Evolutionary conservation across 2,797 vertebrate genomes (phyloP).

Genomic region (Macropus fuliginosus): DNA sequence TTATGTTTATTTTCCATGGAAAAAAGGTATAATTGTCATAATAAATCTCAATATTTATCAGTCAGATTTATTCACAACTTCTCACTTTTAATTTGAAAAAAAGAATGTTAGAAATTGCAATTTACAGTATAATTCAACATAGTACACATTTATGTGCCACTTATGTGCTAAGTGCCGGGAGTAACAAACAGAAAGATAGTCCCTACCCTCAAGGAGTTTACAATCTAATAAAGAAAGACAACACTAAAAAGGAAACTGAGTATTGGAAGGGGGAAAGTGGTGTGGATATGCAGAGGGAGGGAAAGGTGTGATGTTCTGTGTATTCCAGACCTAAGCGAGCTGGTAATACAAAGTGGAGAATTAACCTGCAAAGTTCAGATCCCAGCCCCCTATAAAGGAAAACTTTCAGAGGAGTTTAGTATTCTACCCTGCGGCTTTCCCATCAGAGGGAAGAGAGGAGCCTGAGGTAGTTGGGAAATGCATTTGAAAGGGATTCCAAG

Average conservation of each 20-base stretch:
- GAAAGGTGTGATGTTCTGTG: background rate
- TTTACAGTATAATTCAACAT: background rate
- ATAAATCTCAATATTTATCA: background rate
- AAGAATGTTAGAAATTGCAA: background rate
- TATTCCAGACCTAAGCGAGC: background rate
- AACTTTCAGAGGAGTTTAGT: background rate
- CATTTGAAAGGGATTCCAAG: background rate
- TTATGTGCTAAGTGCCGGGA: background rate
- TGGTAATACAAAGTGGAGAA: background rate
- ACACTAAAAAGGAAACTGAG: background rate
- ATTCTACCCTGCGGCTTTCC: background rate
- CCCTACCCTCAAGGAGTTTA: background rate
- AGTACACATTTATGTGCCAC: background rate
- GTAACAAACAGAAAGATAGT: background rate
- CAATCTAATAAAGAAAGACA: background rate
- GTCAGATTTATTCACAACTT: background rate
- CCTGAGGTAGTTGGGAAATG: background rate
- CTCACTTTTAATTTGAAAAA: background rate
- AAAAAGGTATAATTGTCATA: background rate
- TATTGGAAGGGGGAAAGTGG: background rate
- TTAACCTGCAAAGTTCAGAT: background rate
- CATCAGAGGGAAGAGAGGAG: background rate
- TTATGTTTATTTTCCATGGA: background rate
- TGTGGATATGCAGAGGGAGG: too few relatives aligned
- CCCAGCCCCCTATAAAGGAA: background rate